Base-by-base conservation (phyloP, 2,113 vertebrate species). In the Cyanoramphus novaezelandiae region DNA sequence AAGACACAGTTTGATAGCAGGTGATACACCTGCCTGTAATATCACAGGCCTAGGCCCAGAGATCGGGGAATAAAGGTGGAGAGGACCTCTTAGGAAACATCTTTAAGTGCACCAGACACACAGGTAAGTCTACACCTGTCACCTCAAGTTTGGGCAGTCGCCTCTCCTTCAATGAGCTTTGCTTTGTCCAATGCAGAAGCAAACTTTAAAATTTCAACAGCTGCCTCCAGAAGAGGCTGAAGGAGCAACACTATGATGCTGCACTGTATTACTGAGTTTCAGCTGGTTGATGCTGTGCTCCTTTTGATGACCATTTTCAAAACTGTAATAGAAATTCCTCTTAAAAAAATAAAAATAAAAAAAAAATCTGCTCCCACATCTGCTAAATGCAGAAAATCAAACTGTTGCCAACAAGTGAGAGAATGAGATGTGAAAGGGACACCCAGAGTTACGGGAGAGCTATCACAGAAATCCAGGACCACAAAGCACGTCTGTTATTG, bases 391-490 rank as follows among this genome's bases (percentile, higher is more conserved):
- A 93, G 75, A 96, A 85, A 92, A 79, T n/a, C 57, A 91, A 87
- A 68, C 41, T 80, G 67, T 27, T 82, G 53, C 93, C 71, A 96
- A 37, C 35, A 93, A 82, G 41, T 19, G 27, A 92, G 90, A 85
- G 52, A 86, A 90, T 0, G 3, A 92, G 82, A 96, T 81, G 39
- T 43, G 55, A 89, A 88, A 81, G 75, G 82, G 92, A 90, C 69
- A 94, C 71, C 65, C 28, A 5, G 88, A 90, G 50, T 83, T 95
- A 90, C 74, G 92, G 85, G 55, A 95, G 46, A 94, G 79, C 50
- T 93, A 90, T 94, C 85, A 94, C 50, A 92, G 59, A 75, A 93
- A 96, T 65, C 72, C 75, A 80, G 59, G 46, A 88, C 50, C 75
- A 77, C 60, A 83, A 92, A 94, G 53, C 68, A 86, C 0, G 21